phyloP scores from a whole-genome alignment of 2,888 invertebrate species.

The Galerucella calmariensis region DNA sequence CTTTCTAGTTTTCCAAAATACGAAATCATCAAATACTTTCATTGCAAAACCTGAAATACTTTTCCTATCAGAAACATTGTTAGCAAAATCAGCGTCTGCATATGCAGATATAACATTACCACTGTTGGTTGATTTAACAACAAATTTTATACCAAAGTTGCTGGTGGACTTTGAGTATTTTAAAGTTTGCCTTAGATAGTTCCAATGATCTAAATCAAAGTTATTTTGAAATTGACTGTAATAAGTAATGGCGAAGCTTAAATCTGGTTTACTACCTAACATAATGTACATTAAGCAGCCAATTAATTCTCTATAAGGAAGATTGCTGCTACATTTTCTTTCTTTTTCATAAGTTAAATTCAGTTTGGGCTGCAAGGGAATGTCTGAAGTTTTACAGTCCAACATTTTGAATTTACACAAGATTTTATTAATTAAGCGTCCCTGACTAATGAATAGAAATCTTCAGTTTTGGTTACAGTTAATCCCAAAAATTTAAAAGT shows the following conservation, averaged over 20 bases:
- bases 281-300: background rate
- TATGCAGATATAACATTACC: constrained; percentile 27
- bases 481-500: too few species aligned
- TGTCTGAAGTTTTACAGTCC: constrained; percentile 4
- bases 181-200: constrained; percentile 40
- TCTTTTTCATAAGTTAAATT: background rate
- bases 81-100: constrained; percentile 47
- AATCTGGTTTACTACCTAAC: background rate
- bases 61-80: constrained; percentile 38
- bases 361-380: constrained; percentile 18
- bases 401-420: constrained; percentile 2
- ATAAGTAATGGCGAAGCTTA: constrained; percentile 9
- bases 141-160: constrained; percentile 39
- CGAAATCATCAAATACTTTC: constrained; percentile 40
- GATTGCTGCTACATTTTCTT: background rate
- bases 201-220: constrained; percentile 41
- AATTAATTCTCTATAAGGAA: background rate
- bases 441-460: too few species aligned
- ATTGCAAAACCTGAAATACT: constrained; percentile 42
- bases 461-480: too few species aligned
- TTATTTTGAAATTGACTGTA: constrained; percentile 45
- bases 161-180: constrained; percentile 37
- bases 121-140: constrained; percentile 18
- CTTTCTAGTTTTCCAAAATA: constrained; percentile 45
- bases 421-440: too few species aligned